A percentile compares a stretch with the other conserved stretches of the same genome.
These are phyloP conservation scores for Mellilla xanthometata DNA, from an alignment of 2,888 invertebrate species.

Conservation along the genomic window DNA sequence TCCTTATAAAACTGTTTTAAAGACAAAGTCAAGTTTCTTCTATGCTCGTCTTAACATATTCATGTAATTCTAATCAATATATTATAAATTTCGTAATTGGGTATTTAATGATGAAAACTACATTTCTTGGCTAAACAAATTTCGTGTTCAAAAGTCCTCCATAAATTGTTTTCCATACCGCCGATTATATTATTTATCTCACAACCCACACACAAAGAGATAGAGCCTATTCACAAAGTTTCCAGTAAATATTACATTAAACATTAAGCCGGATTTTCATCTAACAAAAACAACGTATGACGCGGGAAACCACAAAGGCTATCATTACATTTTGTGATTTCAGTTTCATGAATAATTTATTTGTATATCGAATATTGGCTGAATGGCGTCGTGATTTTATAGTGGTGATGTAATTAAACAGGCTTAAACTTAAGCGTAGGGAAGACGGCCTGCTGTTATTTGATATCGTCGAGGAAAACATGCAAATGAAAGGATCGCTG, in stretches of 20 bases:
- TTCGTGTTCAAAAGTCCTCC: too few relatives aligned
- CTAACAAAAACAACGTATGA: conserved; percentile 26
- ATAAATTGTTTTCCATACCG: background rate
- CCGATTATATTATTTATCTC: conserved; percentile 10
- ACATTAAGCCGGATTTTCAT: conserved; percentile 25
- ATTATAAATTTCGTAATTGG: too few relatives aligned
- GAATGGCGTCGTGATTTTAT: conserved; percentile 52
- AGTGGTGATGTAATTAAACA: conserved; percentile 57
- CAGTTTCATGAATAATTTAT: conserved; percentile 66
- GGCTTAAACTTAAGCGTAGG: conserved; percentile 42
- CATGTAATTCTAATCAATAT: too few relatives aligned
- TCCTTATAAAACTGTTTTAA: too few relatives aligned
- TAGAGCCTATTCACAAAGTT: conserved; percentile 16
- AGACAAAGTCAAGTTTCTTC: too few relatives aligned
- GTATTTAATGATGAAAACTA: too few relatives aligned
- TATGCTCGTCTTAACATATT: too few relatives aligned
- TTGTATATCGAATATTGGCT: conserved; percentile 46
- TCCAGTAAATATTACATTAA: conserved; percentile 25
- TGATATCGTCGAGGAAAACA: conserved; percentile 65
- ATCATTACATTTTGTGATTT: conserved; percentile 55
- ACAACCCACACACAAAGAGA: conserved; percentile 9
- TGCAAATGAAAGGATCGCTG: conserved; percentile 67
- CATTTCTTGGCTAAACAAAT: too few relatives aligned
- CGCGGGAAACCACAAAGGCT: conserved; percentile 38
- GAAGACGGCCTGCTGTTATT: conserved; percentile 53